Evolutionary conservation across 2,888 invertebrate genomes (phyloP), one percentile per base, ranked within the genome.

Genomic region (Caenorhabditis panamensis): DNA sequence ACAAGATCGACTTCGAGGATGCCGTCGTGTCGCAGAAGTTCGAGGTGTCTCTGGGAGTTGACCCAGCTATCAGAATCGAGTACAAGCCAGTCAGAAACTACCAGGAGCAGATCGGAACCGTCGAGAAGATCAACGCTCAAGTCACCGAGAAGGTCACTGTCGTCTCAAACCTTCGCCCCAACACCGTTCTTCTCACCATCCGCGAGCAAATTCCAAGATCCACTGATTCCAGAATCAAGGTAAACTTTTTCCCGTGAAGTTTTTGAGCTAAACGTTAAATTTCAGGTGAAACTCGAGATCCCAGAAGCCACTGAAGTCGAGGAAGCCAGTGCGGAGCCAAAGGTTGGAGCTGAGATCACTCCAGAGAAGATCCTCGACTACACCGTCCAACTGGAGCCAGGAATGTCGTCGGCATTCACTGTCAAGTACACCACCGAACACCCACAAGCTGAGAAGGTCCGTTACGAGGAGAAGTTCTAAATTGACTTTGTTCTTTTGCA

Each of bases 31-130:
- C 81, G 9, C 67, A 81, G 31, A 79, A 75, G 28, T 72, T 79
- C 31, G 69, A 86, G 54, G 89, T 90, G 59, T 91, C 91, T 1
- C 84, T 92, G 61, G 92, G 92, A 44, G 89, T 91, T 13, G 92
- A 92, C 79, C 89, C 90, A 5, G 87, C 91, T 13, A 87, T 92
- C 22, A 87, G 89, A 71, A 86, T 92, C 8, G 87, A 82, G 18
- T 91, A 91, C 86, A 88, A 91, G 66, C 91, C 92, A 18, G 86
- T 89, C 61, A 87, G 87, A 63, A 91, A 91, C 82, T 90, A 85
- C 79, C 87, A 87, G 9, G 90, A 91, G 41, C 81, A 84, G 68
- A 62, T 36, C 16, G 84, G 84, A 56, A 36, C 77, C 18, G 68
- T 84, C 68, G 77, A 68, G 36, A 84, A 82, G 62, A 44, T 58